phyloP scores from a whole-genome alignment of 2,797 vertebrate species.

The Catostomus latipinnis region DNA sequence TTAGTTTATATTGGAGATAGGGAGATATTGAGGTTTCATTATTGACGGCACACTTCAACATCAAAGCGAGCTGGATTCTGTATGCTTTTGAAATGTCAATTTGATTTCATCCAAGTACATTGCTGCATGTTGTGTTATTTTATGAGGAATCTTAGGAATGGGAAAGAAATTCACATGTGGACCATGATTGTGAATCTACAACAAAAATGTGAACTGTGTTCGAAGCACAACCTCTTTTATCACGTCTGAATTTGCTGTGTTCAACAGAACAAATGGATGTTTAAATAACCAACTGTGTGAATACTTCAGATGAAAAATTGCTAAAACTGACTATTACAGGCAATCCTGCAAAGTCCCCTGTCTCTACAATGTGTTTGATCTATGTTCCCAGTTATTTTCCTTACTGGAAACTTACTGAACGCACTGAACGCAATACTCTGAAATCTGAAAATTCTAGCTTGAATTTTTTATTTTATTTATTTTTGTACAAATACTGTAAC shows the following conservation, averaged over 20 bases:
- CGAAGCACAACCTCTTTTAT: not conserved
- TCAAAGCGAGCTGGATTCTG: slow-evolving; percentile 38
- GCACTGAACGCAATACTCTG: slow-evolving; percentile 13
- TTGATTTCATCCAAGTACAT: slow-evolving; percentile 46
- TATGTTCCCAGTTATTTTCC: not conserved
- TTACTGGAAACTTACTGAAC: slow-evolving; percentile 1
- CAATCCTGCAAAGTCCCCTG: not conserved
- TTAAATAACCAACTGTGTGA: not conserved
- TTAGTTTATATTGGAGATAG: too few relatives aligned
- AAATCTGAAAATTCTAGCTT: too few relatives aligned
- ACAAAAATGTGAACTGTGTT: slow-evolving; percentile 1
- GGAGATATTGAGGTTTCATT: slow-evolving; percentile 26
- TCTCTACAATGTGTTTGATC: slow-evolving; percentile 1
- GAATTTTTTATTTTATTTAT: too few relatives aligned
- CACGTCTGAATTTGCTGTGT: slow-evolving; percentile 9
- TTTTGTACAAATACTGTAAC: too few relatives aligned
- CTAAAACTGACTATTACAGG: not conserved
- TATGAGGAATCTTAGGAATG: slow-evolving; percentile 3
- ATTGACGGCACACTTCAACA: slow-evolving; percentile 39
- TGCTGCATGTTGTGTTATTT: slow-evolving; percentile 6
- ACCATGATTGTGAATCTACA: not conserved
- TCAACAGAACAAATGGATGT: slow-evolving; percentile 11
- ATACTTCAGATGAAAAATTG: not conserved
- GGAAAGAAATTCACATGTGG: slow-evolving; percentile 29
- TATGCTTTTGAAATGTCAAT: slow-evolving; percentile 47